These are phyloP conservation scores for Cardinalis cardinalis DNA, from an alignment of 2,113 vertebrate species.

Conservation along the genomic window DNA sequence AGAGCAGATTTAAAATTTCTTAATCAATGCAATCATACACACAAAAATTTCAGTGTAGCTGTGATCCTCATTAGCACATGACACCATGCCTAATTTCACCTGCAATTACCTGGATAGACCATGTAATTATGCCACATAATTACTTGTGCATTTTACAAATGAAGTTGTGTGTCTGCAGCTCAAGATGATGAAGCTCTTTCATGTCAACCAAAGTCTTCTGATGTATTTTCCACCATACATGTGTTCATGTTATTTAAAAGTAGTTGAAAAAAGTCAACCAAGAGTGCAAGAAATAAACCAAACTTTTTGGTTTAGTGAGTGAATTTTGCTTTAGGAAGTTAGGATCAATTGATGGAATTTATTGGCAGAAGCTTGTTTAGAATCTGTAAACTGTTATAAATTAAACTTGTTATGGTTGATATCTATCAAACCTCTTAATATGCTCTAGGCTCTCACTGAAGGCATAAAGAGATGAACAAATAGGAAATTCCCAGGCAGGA, in stretches of 20 bases:
- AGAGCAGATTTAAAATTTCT: not conserved
- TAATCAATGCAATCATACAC: constrained; percentile 2
- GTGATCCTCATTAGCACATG: constrained; percentile 41
- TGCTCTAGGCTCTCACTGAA: not conserved
- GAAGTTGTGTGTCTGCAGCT: not conserved
- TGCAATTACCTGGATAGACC: constrained; percentile 37
- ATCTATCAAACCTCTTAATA: not conserved
- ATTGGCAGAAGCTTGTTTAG: not conserved
- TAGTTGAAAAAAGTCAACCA: not conserved
- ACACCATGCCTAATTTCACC: constrained; percentile 26
- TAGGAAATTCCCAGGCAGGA: not conserved
- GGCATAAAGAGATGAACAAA: not conserved
- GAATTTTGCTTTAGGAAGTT: not conserved
- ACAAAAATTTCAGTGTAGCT: constrained; percentile 16
- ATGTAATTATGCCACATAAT: constrained; percentile 31
- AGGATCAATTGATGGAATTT: not conserved
- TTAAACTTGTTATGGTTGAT: not conserved
- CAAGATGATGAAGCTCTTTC: not conserved
- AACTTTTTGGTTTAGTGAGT: not conserved
- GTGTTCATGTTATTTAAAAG: not conserved
- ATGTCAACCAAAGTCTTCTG: not conserved
- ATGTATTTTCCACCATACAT: not conserved
- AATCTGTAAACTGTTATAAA: not conserved
- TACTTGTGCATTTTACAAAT: not conserved
- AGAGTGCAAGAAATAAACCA: not conserved